A percentile compares a stretch with the other conserved stretches of the same genome.
Evolutionary conservation across 2,888 invertebrate genomes (phyloP).

Genomic region (Tetragonisca angustula): DNA sequence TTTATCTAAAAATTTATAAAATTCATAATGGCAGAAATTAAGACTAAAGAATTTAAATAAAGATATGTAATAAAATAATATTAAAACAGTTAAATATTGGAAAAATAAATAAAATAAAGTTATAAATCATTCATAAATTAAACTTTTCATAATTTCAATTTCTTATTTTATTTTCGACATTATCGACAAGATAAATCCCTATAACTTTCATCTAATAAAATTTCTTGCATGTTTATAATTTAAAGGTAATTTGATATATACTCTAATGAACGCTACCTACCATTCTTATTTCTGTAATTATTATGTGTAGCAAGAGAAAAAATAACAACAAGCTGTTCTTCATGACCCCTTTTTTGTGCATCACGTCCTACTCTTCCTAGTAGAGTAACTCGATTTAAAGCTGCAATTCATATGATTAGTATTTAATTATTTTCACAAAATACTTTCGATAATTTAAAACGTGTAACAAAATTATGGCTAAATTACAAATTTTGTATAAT

Average conservation of each 20-base stretch:
- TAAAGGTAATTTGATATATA: too few species aligned
- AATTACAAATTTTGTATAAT: too few species aligned
- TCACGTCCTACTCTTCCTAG: conserved; percentile 95
- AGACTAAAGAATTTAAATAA: neutral
- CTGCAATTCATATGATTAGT: conserved; percentile 81
- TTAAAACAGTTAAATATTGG: too few species aligned
- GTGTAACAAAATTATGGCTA: too few species aligned
- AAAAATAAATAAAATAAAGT: neutral
- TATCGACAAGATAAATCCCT: too few species aligned
- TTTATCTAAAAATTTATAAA: too few species aligned
- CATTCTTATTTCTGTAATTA: conserved; percentile 88
- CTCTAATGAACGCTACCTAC: conserved; percentile 72
- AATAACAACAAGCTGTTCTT: conserved; percentile 93
- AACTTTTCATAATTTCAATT: too few species aligned
- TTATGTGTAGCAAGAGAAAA: conserved; percentile 96
- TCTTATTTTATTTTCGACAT: too few species aligned
- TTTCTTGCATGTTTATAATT: neutral
- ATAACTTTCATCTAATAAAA: neutral
- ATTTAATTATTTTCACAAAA: neutral
- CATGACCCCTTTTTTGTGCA: conserved; percentile 93
- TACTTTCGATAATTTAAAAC: too few species aligned
- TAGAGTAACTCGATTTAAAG: conserved; percentile 93
- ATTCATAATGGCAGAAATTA: neutral
- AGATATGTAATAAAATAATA: neutral
- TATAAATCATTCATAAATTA: neutral